Evolutionary conservation across 2,113 vertebrate genomes (phyloP).

Genomic region (Marmota monax): DNA sequence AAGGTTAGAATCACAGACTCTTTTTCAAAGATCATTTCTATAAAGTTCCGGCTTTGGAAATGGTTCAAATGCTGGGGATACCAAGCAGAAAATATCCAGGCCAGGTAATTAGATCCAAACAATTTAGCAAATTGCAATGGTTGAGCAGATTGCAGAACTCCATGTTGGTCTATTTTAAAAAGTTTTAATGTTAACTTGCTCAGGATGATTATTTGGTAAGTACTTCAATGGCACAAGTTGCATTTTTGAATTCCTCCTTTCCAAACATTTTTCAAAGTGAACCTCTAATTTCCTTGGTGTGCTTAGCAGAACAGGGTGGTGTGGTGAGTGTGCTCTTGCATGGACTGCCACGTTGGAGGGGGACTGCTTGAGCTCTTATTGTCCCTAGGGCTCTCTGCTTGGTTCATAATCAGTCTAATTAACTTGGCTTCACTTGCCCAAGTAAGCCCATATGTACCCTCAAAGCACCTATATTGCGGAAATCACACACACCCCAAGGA

Average conservation of each 20-base stretch:
- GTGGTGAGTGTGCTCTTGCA: accelerated
- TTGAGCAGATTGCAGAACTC: neutral
- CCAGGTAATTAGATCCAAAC: neutral
- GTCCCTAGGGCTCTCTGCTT: neutral
- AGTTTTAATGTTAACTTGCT: neutral
- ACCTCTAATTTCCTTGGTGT: neutral
- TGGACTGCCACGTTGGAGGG: neutral
- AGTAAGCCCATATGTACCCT: neutral
- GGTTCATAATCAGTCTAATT: neutral
- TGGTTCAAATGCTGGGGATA: slow-evolving; percentile 11
- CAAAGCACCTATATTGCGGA: neutral
- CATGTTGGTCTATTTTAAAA: neutral
- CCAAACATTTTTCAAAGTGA: neutral
- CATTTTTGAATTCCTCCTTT: slow-evolving; percentile 15
- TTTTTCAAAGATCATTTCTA: slow-evolving; percentile 21
- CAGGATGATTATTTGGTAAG: slow-evolving; percentile 2
- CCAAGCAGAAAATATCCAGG: slow-evolving; percentile 46
- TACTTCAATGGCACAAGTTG: neutral
- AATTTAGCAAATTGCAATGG: neutral
- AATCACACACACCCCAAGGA: neutral
- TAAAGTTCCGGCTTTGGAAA: slow-evolving; percentile 26
- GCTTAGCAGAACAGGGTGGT: accelerated
- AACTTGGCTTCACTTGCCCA: neutral
- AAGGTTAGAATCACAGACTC: neutral
- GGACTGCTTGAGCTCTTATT: neutral